phyloP scores from a whole-genome alignment of 2,113 vertebrate genomes.

The Phrynocephalus versicolor region DNA sequence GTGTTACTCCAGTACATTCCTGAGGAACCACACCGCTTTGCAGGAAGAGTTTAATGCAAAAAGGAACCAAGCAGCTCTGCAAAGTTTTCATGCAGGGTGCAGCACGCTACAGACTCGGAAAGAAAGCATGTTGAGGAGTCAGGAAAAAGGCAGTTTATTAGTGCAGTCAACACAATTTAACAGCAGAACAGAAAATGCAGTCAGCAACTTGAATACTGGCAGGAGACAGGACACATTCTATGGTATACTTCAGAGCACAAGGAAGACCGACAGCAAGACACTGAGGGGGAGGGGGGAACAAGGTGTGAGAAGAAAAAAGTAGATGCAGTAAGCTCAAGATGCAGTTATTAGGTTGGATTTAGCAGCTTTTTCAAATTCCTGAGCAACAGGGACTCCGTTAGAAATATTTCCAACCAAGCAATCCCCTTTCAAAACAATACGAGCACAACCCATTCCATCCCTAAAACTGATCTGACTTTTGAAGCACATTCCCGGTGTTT shows the following conservation, averaged over 20 bases:
- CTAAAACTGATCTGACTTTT: conserved; percentile 4
- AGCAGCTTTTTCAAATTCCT: conserved; percentile 62
- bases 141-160: conserved; percentile 59
- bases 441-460: conserved; percentile 20
- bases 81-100: conserved; percentile 2
- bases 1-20: neutral
- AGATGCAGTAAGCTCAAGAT: conserved; percentile 32
- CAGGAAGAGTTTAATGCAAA: neutral
- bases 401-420: neutral
- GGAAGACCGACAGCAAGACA: neutral
- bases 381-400: conserved; percentile 50
- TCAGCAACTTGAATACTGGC: conserved; percentile 45
- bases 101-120: neutral
- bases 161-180: conserved; percentile 45
- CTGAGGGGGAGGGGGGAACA: neutral
- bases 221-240: conserved; percentile 24
- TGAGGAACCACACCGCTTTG: neutral
- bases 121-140: conserved; percentile 9
- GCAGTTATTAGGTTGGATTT: conserved; percentile 7
- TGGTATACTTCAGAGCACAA: conserved; percentile 5
- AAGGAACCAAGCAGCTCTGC: neutral
- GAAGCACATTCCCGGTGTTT: neutral
- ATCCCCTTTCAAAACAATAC: conserved; percentile 2
- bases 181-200: conserved; percentile 48
- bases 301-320: neutral